phyloP scores from a whole-genome alignment of 2,113 vertebrate genomes.

The Lepus americanus region DNA sequence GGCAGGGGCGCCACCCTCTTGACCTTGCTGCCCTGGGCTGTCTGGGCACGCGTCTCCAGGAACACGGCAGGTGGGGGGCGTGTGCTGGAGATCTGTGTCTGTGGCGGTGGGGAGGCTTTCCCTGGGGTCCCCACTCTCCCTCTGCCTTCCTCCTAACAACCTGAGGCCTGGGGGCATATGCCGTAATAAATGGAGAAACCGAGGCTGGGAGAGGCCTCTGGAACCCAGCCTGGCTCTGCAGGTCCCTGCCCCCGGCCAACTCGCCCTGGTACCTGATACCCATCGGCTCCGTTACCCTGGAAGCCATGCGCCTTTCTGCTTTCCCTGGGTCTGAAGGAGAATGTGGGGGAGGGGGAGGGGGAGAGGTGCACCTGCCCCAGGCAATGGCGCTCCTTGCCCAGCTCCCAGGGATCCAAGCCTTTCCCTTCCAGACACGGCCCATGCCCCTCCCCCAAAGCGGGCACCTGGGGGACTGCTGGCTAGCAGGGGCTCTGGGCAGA shows the following conservation, averaged over 20 bases:
- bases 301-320: conserved; percentile 46
- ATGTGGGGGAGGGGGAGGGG: background rate
- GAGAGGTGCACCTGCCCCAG: background rate
- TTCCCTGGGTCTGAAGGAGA: conserved; percentile 54
- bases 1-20: conserved; percentile 35
- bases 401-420: background rate
- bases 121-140: background rate
- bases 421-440: background rate
- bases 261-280: conserved; percentile 61
- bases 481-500: background rate
- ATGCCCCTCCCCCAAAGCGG: background rate
- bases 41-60: conserved; percentile 25
- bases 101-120: background rate
- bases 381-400: too few species aligned
- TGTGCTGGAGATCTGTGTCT: background rate
- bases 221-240: background rate
- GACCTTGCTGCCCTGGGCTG: conserved; percentile 74
- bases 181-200: background rate
- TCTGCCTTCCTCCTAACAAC: background rate
- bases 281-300: conserved; percentile 60
- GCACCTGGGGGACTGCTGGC: background rate
- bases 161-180: background rate
- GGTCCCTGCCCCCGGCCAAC: background rate
- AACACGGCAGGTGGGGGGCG: too few species aligned
- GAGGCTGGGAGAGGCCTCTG: background rate